Evolutionary conservation across 2,888 invertebrate species (phyloP), one percentile per base, ranked within the genome.

Genomic region (Aphodius sticticus): DNA sequence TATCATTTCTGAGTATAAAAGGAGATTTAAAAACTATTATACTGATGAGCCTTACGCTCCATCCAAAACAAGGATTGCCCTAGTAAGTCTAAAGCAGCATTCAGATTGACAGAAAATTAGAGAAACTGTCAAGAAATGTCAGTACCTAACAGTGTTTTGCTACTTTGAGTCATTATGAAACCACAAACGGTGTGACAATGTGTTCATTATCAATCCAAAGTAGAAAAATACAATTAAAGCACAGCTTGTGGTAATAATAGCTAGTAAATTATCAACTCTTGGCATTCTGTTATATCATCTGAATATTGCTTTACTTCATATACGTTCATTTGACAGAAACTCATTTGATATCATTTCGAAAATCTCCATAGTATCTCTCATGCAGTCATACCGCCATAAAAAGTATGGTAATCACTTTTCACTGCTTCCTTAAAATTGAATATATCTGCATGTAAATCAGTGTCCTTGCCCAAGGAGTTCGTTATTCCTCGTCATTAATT

Each of bases 1-100:
- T 16, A 81, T 89, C 7, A 87, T 87, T 81, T 85, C 88, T 4
- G 90, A 90, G 80, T 90, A 90, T 83, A 86, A 77, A 70, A 84
- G 87, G 80, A 84, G 87, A 78, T 89, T 86, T 82, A 86, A 84
- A 78, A 84, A 87, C 78, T 86, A 85, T 70, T 85, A 82, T 76
- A 70, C 80, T 12, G 76, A 78, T 70, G 76, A 77, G 16, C 26
- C 78, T 53, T 71, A 72, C 9, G 76, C 12, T 53, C 53, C 1
- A 12, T 7, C 53, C 53, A 53, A 53, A 53, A 9, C 53, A 53
- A 53, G 53, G 53, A 53, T 53, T 53, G 9, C 53, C 2, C 53
- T 53, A 53, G 53, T 53, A 53, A 53, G 53, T 53, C 53, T 12
- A 53, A 53, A 53, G 12, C 53, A 12, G 53, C 53, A 53, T 53